Evolutionary conservation across 2,797 vertebrate species (phyloP), one percentile per base, ranked within the genome.

Genomic region (Aphelocoma californica): DNA sequence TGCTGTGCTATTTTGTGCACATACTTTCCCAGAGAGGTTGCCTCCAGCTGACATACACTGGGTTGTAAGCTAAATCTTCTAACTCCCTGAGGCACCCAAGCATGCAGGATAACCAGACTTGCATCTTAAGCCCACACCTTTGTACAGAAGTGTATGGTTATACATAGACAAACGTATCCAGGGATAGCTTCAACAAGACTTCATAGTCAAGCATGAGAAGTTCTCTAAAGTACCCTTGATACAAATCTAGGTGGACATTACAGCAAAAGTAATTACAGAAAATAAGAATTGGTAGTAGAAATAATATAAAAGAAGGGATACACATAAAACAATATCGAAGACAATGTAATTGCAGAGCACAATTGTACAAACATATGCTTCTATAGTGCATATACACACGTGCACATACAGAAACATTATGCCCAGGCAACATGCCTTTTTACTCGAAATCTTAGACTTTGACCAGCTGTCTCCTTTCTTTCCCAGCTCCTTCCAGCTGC

Each of bases 91-190:
- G 81, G 83, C 71, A 85, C 38, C 19, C 78, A 73, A 90, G 83
- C 78, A 71, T 24, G 38, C 31, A 84, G 81, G 83, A 67, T 51
- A 90, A 90, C 77, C 78, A 66, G 70, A 80, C 66, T 58, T 80
- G 83, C 44, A 60, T 70, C 70, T 79, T 69, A 88, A 90, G 47
- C 42, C 50, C 40, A 20, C 21, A 60, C 7, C 53, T 83, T 67
- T 81, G 53, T 61, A 72, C 21, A 51, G 26, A 80, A n/a, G 18
- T 45, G 19, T 14, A 60, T 1, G 4, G 25, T 40, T 5, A 40
- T 13, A 57, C 7, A 51, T 0, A 56, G 45, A 28, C n/a, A 62
- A 65, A 19, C 0, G 0, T 31, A 60, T 19, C 40, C 31, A 73
- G 44, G n/a, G 56, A 65, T 0, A 69, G 72, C 28, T 15, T 93